Evolutionary conservation across 2,888 invertebrate species (phyloP).

Genomic region (Xanthia togata): DNA sequence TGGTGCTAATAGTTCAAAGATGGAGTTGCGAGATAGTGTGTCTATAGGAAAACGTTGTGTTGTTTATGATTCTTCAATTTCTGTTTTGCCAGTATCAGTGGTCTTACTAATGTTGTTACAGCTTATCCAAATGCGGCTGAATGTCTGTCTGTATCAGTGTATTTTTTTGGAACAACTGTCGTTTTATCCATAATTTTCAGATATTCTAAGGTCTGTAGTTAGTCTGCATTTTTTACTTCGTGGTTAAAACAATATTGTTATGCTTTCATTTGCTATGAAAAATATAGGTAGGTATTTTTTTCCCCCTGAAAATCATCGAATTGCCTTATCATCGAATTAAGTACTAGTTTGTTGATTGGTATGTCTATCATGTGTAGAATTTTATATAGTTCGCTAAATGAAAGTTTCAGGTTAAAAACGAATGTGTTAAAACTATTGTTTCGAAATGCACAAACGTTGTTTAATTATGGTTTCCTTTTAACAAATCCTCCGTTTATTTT

Average conservation of each 20-base stretch:
- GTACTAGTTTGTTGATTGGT: too few species aligned
- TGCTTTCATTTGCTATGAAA: not conserved
- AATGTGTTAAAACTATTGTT: constrained; percentile 12
- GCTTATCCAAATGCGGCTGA: not conserved
- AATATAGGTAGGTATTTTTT: not conserved
- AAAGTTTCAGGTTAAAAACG: not conserved
- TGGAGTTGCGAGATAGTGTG: constrained; percentile 16
- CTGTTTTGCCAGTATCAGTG: not conserved
- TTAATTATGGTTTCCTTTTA: constrained; percentile 30
- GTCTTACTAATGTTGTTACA: not conserved
- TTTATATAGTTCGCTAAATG: not conserved
- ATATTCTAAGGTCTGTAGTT: not conserved
- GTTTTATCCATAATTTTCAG: not conserved
- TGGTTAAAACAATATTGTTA: not conserved
- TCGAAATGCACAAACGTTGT: constrained; percentile 1
- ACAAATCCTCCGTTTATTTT: constrained; percentile 15
- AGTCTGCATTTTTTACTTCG: not conserved
- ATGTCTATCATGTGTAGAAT: not conserved
- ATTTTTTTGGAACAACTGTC: not conserved
- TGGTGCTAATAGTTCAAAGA: constrained; percentile 58
- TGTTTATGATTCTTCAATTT: not conserved
- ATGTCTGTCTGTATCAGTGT: not conserved
- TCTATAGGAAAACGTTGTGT: not conserved
- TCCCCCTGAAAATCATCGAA: not conserved
- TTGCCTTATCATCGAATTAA: too few species aligned